Base-by-base conservation (phyloP, 2,797 vertebrate genomes). In the Oreonectes daqikongensis region DNA sequence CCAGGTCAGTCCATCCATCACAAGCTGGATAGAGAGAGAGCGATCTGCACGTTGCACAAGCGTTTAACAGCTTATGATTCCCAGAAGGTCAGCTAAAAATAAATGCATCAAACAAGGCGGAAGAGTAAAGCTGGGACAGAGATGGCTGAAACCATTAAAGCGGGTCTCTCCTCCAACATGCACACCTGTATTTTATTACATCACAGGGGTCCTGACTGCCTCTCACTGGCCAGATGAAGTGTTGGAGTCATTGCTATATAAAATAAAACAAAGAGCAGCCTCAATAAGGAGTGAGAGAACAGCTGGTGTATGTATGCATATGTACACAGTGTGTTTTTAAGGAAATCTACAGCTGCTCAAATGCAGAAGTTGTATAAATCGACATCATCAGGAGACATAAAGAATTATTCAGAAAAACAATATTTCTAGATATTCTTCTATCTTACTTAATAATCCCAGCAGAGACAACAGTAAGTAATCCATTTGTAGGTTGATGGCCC, bases 81-180 rank as follows among this genome's bases (percentile, higher is more conserved):
- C 79, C 77, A 77, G 79, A 64, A 75, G 72, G 65, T 17, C 52
- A 68, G 79, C 75, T 82, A 84, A 82, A 84, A 84, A 84, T 82
- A 84, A 79, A 79, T 79, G 42, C 46, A 74, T 82, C 61, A 79
- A 85, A 80, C 69, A 83, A 79, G 69, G 69, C 75, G 78, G 38
- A 79, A 82, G 72, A 79, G 73, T 52, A 44, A 80, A 82, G 72
- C 72, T 26, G 53, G 46, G 61, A 61, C 57, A 75, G 28, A 84
- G 68, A 78, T 64, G 69, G 60, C 57, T 63, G 50, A 75, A 50
- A 50, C 20, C 48, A 50, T 72, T 61, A 68, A 64, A 46, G 38
- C 22, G 26, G 20, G 30, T 3, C 22, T 60, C 2, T 75, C 28
- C 52, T 59, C 14, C 11, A 14, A 55, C 15, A 69, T 40, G 32